These are phyloP conservation scores for Aphis gossypii DNA, from an alignment of 1,140 invertebrate species.

Conservation along the genomic window DNA sequence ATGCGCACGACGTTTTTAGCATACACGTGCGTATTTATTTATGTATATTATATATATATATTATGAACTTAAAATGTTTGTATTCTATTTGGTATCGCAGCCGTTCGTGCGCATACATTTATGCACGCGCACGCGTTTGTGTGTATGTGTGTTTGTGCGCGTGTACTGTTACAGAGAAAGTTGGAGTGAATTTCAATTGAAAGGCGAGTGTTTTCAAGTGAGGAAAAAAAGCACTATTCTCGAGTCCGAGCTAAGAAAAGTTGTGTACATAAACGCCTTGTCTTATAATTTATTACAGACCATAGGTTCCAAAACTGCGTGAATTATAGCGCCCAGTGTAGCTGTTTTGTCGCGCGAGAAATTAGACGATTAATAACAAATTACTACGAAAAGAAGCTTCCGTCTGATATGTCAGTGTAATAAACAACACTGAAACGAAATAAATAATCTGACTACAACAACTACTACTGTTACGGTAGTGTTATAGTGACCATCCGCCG, in stretches of 20 bases:
- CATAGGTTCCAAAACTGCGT: not conserved
- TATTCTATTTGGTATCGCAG: conserved; percentile 4
- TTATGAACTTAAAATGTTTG: not conserved
- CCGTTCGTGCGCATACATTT: not conserved
- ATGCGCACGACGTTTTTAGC: not conserved
- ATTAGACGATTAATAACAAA: conserved; percentile 54
- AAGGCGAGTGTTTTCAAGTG: not conserved
- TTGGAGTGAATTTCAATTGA: not conserved
- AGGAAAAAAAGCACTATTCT: not conserved
- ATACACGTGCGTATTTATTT: not conserved
- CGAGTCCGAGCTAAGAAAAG: not conserved
- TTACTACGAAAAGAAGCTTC: not conserved
- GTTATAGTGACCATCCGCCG: not conserved
- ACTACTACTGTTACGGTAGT: not conserved
- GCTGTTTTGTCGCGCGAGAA: not conserved
- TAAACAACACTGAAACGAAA: not conserved
- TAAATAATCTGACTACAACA: conserved; percentile 21
- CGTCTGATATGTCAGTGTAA: not conserved
- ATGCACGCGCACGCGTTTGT: not conserved
- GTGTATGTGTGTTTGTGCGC: not conserved
- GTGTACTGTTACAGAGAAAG: not conserved
- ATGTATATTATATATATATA: not conserved
- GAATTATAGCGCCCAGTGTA: not conserved
- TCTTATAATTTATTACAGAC: not conserved
- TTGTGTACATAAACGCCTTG: not conserved